Conservation (phyloP, 1,140 invertebrate genomes). For the Lordiphosa clarofinis region DNA sequence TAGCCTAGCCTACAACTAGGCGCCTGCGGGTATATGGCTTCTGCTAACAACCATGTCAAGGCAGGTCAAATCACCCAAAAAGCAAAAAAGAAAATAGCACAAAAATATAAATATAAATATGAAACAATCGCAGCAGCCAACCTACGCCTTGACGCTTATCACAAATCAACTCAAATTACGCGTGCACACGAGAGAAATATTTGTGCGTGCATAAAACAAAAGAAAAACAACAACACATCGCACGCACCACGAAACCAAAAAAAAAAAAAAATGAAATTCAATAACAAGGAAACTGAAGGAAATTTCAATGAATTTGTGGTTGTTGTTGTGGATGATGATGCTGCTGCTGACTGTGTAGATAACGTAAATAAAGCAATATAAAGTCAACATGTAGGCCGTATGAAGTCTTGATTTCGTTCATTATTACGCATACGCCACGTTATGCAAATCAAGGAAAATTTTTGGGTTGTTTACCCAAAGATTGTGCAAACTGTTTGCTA, state of each 20-base stretch:
- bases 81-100: no score
- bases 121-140: constrained; percentile 53
- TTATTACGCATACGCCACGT: constrained; percentile 68
- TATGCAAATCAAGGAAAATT: constrained; percentile 56
- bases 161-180: constrained; percentile 72
- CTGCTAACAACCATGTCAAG: constrained; percentile 28
- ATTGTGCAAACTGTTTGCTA: constrained; percentile 25
- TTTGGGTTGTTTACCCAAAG: constrained; percentile 13
- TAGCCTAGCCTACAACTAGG: constrained; percentile 37
- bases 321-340: constrained; percentile 12
- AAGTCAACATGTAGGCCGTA: constrained; percentile 52
- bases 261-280: constrained; percentile 27
- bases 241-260: background rate
- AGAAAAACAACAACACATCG: constrained; percentile 22
- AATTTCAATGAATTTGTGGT: constrained; percentile 22
- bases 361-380: constrained; percentile 47
- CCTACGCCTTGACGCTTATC: constrained; percentile 33
- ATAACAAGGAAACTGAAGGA: constrained; percentile 28
- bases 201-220: constrained; percentile 61
- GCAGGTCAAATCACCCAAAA: constrained; percentile 36
- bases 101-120: constrained; percentile 16
- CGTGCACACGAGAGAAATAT: constrained; percentile 23
- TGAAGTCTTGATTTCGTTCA: constrained; percentile 45
- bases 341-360: constrained; percentile 22
- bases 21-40: constrained; percentile 4